Percentiles rank a stretch among this genome's conserved stretches.
phyloP scores from a whole-genome alignment of 2,113 vertebrate genomes.

The Vanacampus margaritifer region DNA sequence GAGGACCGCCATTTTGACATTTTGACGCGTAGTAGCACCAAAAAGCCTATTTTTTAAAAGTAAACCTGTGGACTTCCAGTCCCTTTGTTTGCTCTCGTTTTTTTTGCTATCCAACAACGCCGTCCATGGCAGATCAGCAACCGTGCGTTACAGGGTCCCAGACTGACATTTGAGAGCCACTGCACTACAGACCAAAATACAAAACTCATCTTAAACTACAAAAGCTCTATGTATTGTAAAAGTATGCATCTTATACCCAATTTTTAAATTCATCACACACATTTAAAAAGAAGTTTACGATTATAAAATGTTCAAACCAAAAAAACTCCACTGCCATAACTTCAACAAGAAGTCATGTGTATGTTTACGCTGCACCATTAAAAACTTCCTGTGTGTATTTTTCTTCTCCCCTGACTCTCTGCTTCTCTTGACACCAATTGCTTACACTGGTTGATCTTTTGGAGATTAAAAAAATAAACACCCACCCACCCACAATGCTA shows the following conservation, averaged over 20 bases:
- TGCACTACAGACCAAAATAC: too few species aligned
- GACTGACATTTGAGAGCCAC: too few species aligned
- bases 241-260: background rate
- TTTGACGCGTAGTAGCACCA: too few species aligned
- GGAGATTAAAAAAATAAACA: background rate
- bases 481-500: background rate
- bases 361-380: background rate
- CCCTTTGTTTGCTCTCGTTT: too few species aligned
- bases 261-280: background rate
- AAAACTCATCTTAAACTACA: background rate
- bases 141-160: too few species aligned
- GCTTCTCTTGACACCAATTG: background rate
- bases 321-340: background rate
- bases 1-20: too few species aligned
- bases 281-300: background rate
- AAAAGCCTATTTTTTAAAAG: too few species aligned
- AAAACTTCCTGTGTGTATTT: background rate
- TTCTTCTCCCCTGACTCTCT: background rate
- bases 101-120: too few species aligned
- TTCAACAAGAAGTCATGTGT: background rate
- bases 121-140: too few species aligned
- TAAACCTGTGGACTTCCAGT: too few species aligned
- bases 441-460: background rate
- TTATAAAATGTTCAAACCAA: background rate
- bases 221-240: background rate